Evolutionary conservation across 1,140 invertebrate genomes (phyloP), one percentile per base, ranked within the genome.

Genomic region (Meteorus sp.): DNA sequence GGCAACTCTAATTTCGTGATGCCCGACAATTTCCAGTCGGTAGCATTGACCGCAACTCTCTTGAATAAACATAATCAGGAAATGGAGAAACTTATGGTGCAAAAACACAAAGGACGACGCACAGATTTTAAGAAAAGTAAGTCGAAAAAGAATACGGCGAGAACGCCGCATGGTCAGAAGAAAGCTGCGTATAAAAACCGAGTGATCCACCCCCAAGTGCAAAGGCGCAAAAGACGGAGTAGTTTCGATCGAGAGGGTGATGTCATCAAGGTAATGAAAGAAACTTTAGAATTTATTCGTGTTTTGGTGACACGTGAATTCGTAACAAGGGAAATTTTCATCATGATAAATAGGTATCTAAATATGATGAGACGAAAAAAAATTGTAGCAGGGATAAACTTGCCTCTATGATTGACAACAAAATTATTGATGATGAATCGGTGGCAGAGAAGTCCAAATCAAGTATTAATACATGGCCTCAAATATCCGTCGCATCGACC

Each of bases 81-180:
- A 50, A 92, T 91, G 89, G 88, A 91, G 68, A 89, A 89, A 66
- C 79, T 85, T 3, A 87, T 92, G 83, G 79, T 89, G 7, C 86
- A 88, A 64, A 85, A 85, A 50, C 87, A 90, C 66, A 81, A 84
- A 4, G 84, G 88, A 60, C 76, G 84, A n/a, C 75, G 86, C 13
- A 82, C 76, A 1, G 82, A 74, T 39, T 83, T 81, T 9, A 84
- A 83, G 41, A 77, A 77, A 5, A 76, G 66, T 13, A 74, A 74
- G 8, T 79, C 78, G 45, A 50, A 74, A 6, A 83, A 81, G 43
- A 76, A 82, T 9, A 66, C 67, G 0, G 64, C 67, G 2, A 59
- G 68, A 11, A 77, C 78, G 48, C 60, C 57, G 11, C 33, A 17
- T 8, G 56, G 9, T 1, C 29, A 79, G 1, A 57, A 41, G 7